A percentile compares a stretch with the other conserved stretches of the same genome.
Conservation (phyloP, 1,140 invertebrate genomes). For the Scaptomyza pallida region DNA sequence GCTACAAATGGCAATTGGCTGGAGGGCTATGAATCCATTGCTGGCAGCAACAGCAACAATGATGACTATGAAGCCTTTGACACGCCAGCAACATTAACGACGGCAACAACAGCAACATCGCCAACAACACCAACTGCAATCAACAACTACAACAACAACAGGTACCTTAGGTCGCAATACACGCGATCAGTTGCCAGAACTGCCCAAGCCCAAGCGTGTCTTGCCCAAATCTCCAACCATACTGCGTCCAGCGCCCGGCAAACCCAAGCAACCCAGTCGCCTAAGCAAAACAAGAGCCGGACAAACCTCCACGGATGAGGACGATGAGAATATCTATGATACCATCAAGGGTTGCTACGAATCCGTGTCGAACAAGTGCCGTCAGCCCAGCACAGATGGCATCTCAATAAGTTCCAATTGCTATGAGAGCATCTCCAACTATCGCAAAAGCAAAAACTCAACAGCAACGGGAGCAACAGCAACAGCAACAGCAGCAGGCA, state of each 20-base stretch:
- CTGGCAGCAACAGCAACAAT: slow-evolving; percentile 32
- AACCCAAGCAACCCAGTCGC: slow-evolving; percentile 40
- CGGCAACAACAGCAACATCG: slow-evolving; percentile 19
- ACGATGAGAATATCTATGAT: slow-evolving; percentile 86
- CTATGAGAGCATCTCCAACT: slow-evolving; percentile 86
- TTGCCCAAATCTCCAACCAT: slow-evolving; percentile 57
- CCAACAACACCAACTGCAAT: background rate
- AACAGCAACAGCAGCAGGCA: slow-evolving; percentile 55
- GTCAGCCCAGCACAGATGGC: slow-evolving; percentile 40
- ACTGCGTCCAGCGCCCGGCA: slow-evolving; percentile 54
- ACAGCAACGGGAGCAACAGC: slow-evolving; percentile 53
- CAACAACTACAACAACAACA: slow-evolving; percentile 1
- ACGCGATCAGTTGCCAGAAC: slow-evolving; percentile 69
- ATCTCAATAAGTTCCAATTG: slow-evolving; percentile 85
- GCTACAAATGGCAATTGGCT: slow-evolving; percentile 42
- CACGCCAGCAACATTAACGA: slow-evolving; percentile 37
- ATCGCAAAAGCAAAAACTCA: slow-evolving; percentile 73
- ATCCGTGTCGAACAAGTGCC: slow-evolving; percentile 50
- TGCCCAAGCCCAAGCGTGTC: slow-evolving; percentile 74
- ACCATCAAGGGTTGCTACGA: slow-evolving; percentile 85
- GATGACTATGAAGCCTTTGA: slow-evolving; percentile 78
- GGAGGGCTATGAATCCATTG: slow-evolving; percentile 79
- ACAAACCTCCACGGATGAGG: slow-evolving; percentile 28
- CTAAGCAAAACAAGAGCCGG: background rate
- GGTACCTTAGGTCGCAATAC: slow-evolving; percentile 70